Percentiles rank a stretch among this genome's conserved stretches.
Evolutionary conservation across 2,797 vertebrate genomes (phyloP).

Genomic region (Halcyon badia): DNA sequence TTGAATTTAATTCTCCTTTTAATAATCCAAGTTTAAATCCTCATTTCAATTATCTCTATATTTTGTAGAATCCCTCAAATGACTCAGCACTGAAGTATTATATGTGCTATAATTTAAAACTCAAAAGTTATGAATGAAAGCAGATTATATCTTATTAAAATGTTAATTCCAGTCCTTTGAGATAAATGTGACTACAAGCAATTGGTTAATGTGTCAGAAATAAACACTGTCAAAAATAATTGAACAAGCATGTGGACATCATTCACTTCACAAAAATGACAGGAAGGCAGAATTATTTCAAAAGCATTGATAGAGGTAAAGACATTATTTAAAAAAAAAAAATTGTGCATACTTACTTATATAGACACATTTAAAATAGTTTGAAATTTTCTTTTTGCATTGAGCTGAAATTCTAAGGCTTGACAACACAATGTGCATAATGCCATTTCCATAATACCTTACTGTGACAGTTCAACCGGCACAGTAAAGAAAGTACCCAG

Average conservation of each 20-base stretch:
- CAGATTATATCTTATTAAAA: constrained; percentile 71
- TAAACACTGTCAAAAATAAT: constrained; percentile 54
- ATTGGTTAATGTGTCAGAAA: constrained; percentile 55
- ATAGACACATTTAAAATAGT: background rate
- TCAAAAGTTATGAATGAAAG: constrained; percentile 53
- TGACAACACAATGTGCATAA: background rate
- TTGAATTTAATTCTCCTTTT: constrained; percentile 74
- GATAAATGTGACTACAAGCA: constrained; percentile 41
- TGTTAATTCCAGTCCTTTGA: constrained; percentile 62
- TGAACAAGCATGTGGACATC: constrained; percentile 17
- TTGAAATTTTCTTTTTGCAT: background rate
- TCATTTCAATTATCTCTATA: constrained; percentile 69
- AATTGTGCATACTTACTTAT: background rate
- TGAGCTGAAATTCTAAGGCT: background rate
- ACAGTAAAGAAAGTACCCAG: background rate
- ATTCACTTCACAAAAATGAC: background rate
- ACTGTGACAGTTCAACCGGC: background rate
- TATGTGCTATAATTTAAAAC: constrained; percentile 54
- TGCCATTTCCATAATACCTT: background rate
- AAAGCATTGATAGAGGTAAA: background rate
- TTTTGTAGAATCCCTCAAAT: constrained; percentile 67
- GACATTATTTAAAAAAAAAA: background rate
- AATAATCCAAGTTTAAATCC: constrained; percentile 74
- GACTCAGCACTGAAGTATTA: constrained; percentile 32
- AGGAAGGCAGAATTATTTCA: background rate